A percentile compares a stretch with the other conserved stretches of the same genome.
Evolutionary conservation across 2,797 vertebrate genomes (phyloP).

Genomic region (Phoebastria nigripes): DNA sequence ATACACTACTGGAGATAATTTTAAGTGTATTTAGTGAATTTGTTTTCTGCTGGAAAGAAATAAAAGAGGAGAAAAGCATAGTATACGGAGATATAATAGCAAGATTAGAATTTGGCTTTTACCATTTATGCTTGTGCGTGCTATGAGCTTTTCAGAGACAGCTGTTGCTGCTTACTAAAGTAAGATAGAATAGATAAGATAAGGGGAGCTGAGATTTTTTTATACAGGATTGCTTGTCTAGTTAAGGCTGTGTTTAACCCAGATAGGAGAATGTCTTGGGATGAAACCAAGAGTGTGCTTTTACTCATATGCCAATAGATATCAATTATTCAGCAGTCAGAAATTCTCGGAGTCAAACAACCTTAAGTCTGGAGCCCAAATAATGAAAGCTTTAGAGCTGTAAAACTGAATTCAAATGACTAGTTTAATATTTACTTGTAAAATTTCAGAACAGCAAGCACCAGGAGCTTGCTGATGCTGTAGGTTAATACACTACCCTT

Average conservation of each 20-base stretch:
- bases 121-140: neutral
- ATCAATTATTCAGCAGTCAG: slow-evolving; percentile 1
- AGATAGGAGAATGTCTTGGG: neutral
- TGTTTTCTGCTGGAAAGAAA: slow-evolving; percentile 26
- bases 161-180: neutral
- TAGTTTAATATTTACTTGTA: neutral
- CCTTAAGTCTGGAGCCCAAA: neutral
- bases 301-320: neutral
- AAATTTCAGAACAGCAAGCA: neutral
- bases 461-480: neutral
- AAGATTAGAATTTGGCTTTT: neutral
- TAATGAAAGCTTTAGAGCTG: neutral
- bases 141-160: neutral
- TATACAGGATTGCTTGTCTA: neutral
- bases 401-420: neutral
- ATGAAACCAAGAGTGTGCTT: slow-evolving; percentile 7
- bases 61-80: neutral
- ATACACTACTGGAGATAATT: neutral
- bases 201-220: neutral
- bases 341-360: neutral
- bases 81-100: neutral
- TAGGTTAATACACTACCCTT: neutral
- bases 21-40: neutral
- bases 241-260: neutral
- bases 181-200: neutral